Percentiles rank a stretch among this genome's conserved stretches.
Conservation (phyloP, 2,113 vertebrate genomes). For the Lycaon pictus region DNA sequence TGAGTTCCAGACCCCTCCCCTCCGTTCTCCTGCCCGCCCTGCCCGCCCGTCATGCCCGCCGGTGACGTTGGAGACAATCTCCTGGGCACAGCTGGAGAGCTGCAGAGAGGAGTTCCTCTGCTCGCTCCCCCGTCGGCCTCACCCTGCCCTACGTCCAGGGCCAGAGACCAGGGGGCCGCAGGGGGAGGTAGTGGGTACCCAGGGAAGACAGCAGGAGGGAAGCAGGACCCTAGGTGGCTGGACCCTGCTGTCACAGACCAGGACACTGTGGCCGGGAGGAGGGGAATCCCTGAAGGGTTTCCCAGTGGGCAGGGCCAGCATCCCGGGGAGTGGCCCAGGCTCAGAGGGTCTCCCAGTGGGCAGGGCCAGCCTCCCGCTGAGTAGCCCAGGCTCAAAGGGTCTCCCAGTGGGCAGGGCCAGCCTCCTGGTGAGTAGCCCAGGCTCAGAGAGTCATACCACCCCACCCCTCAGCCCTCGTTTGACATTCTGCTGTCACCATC, state of each 20-base stretch:
- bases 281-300: not conserved
- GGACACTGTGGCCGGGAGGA: not conserved
- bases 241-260: not conserved
- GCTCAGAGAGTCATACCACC: not conserved
- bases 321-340: not conserved
- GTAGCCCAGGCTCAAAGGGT: not conserved
- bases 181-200: accelerated
- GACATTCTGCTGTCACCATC: too few relatives aligned
- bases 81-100: not conserved
- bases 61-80: not conserved
- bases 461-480: accelerated
- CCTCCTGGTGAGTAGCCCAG: too few relatives aligned
- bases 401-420: not conserved
- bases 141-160: not conserved
- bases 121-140: not conserved
- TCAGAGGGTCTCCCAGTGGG: not conserved
- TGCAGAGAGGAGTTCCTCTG: not conserved
- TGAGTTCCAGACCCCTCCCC: not conserved
- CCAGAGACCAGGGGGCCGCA: not conserved
- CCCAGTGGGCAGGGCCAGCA: not conserved
- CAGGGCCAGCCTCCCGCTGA: not conserved
- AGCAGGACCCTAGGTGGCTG: not conserved
- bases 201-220: not conserved
- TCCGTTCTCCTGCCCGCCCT: not conserved
- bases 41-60: not conserved